Evolutionary conservation across 2,113 vertebrate species (phyloP).

Genomic region (Sminthopsis crassicaudata): DNA sequence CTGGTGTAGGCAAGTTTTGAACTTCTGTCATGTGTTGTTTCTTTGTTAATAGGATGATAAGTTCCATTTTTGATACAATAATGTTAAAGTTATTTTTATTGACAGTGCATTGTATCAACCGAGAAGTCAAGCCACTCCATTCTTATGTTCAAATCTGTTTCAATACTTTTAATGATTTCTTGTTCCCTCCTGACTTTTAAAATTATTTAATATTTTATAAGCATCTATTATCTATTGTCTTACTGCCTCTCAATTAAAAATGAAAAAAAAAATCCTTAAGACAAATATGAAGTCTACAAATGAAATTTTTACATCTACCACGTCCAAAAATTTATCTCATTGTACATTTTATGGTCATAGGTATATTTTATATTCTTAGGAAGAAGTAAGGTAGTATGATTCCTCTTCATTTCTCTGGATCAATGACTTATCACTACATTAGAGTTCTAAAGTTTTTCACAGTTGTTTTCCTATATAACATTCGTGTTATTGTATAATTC

Average conservation of each 20-base stretch:
- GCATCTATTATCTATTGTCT: background rate
- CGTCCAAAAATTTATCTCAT: background rate
- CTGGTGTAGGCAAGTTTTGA: background rate
- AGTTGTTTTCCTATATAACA: background rate
- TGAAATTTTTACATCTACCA: background rate
- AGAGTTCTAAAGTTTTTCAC: background rate
- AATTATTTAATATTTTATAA: background rate
- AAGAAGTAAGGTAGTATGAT: background rate
- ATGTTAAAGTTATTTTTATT: background rate
- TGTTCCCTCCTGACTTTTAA: background rate
- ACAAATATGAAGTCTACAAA: background rate
- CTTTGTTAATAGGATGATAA: background rate
- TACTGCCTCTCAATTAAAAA: background rate
- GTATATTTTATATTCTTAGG: too few species aligned
- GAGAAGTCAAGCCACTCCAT: background rate
- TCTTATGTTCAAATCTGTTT: background rate
- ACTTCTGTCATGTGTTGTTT: background rate
- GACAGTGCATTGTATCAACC: background rate
- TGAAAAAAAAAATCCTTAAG: background rate
- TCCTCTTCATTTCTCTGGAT: background rate
- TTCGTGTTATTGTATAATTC: background rate
- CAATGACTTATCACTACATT: too few species aligned
- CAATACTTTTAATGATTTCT: background rate
- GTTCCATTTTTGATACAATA: background rate
- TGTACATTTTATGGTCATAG: background rate